Evolutionary conservation across 1,140 invertebrate genomes (phyloP).

Genomic region (Pseudobourletiella spinata): DNA sequence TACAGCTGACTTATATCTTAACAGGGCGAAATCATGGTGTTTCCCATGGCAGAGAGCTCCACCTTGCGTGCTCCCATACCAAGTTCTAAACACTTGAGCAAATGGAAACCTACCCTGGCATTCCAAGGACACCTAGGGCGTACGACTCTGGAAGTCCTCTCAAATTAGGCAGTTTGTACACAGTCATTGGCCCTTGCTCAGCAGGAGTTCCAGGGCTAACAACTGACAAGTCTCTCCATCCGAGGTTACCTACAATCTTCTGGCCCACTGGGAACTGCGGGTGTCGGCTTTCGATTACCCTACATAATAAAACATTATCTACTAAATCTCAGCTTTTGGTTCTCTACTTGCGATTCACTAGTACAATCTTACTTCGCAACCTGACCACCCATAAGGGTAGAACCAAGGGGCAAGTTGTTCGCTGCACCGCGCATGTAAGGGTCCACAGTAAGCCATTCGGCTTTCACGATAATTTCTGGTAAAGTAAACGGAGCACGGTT

Average conservation of each 20-base stretch:
- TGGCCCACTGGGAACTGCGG: slow-evolving; percentile 50
- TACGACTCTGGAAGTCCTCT: slow-evolving; percentile 20
- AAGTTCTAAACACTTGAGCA: background rate
- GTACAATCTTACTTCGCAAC: slow-evolving; percentile 20
- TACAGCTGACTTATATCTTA: background rate
- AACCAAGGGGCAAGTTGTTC: background rate
- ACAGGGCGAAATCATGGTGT: background rate
- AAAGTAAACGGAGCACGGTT: background rate
- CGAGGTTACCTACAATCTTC: slow-evolving; percentile 49
- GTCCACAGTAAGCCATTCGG: slow-evolving; percentile 59
- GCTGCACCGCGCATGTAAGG: slow-evolving; percentile 40
- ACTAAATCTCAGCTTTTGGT: too few species aligned
- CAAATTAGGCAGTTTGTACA: slow-evolving; percentile 22
- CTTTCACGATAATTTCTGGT: slow-evolving; percentile 54
- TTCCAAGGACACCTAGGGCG: slow-evolving; percentile 16
- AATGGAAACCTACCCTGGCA: slow-evolving; percentile 20
- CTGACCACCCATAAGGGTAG: slow-evolving; percentile 11
- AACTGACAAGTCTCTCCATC: slow-evolving; percentile 53
- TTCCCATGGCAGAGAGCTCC: background rate
- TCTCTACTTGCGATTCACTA: too few species aligned
- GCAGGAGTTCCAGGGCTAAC: slow-evolving; percentile 19
- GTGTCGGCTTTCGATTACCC: slow-evolving; percentile 51
- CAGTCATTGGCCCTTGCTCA: slow-evolving; percentile 17
- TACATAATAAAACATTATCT: too few species aligned
- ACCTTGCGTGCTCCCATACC: background rate